Base-by-base conservation (phyloP, 1,140 invertebrate genomes). In the Andrena cerasifolii region DNA sequence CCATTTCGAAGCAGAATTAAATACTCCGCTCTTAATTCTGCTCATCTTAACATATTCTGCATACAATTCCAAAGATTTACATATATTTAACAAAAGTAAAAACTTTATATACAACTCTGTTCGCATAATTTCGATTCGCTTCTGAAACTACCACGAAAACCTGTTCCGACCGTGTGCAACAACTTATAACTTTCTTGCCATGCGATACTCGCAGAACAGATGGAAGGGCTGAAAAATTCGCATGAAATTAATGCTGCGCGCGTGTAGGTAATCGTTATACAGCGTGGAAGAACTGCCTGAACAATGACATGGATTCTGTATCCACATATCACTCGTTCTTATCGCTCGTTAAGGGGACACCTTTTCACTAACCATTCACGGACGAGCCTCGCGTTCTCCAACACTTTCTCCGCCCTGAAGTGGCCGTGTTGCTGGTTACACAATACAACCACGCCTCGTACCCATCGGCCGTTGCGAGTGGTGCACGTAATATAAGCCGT, bases 401-500 rank as follows among this genome's bases (percentile, higher is more conserved):
- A 66, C 45, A 85, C 87, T 87, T 88, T 86, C 84, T 87, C 84
- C 68, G 43, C 70, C 10, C 10, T 40, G 10, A 70, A 66, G 83
- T 78, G 78, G 73, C 82, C 72, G 80, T 82, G 74, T 78, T 40
- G 21, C 58, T 47, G 62, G 79, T 79, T 84, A 80, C 85, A 79
- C 82, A 83, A 87, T 71, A 59, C 71, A 80, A 88, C 84, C 85
- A 83, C 84, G 86, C 87, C 85, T 65, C 70, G 53, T 59, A 71
- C 68, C 47, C 49, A 70, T 28, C 18, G 45, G 33, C 66, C 76
- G 72, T 79, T 68, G 77, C 78, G 82, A 81, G 78, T 82, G 87
- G 80, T 78, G 75, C 79, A 78, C 72, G 78, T 84, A 86, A 85
- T 73, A 54, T 72, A 76, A 85, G 61, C 59, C 71, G 80, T 87